Evolutionary conservation across 2,113 vertebrate genomes (phyloP).

Genomic region (Apaloderma vittatum): DNA sequence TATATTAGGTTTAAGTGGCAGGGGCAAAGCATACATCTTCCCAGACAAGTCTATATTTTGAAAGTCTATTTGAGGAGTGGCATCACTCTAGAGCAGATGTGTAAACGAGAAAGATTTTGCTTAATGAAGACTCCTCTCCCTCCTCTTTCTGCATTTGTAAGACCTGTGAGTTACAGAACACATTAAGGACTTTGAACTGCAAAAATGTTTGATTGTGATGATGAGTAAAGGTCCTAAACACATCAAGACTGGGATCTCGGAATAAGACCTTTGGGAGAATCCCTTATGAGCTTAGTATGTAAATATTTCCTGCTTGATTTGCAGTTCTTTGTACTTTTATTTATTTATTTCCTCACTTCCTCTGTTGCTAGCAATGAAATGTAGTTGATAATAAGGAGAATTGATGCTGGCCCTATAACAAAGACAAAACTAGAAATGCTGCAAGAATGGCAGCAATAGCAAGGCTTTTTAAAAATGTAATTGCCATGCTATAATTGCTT

Average conservation of each 20-base stretch:
- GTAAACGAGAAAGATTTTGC: background rate
- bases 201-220: background rate
- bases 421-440: constrained; percentile 52
- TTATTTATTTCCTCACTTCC: background rate
- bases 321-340: background rate
- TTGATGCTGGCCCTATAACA: background rate
- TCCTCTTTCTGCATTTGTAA: background rate
- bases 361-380: constrained; percentile 21
- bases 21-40: background rate
- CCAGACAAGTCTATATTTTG: background rate
- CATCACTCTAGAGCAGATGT: background rate
- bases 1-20: background rate
- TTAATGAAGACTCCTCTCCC: background rate
- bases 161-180: background rate
- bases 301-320: background rate
- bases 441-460: background rate
- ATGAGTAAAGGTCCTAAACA: background rate
- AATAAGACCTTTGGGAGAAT: background rate
- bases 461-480: background rate
- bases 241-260: background rate
- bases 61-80: background rate
- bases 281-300: background rate
- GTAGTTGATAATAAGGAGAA: background rate
- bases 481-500: constrained; percentile 19
- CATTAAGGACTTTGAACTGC: background rate